These are phyloP conservation scores for Macrophya annulata DNA, from an alignment of 2,888 invertebrate genomes.

Conservation along the genomic window DNA sequence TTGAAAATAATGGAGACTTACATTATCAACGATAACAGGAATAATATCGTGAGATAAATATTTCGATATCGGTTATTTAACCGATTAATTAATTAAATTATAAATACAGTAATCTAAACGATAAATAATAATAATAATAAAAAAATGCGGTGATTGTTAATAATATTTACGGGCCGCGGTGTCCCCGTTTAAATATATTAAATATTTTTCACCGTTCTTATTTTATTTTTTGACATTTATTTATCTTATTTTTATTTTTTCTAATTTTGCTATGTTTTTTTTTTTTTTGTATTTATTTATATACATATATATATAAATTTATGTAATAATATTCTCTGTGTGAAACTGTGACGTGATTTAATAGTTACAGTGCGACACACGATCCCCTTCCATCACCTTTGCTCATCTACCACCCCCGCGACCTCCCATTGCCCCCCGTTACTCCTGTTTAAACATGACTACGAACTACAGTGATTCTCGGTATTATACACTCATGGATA, in stretches of 20 bases:
- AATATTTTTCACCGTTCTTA: background rate
- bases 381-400: background rate
- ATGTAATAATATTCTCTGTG: too few relatives aligned
- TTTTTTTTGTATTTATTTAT: background rate
- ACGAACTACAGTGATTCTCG: background rate
- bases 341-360: background rate
- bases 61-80: background rate
- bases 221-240: conserved; percentile 8
- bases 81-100: too few relatives aligned
- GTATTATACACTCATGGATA: background rate
- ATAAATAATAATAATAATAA: background rate
- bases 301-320: background rate
- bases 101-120: too few relatives aligned
- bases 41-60: too few relatives aligned
- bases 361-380: conserved; percentile 5
- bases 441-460: conserved; percentile 2
- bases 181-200: background rate
- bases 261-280: background rate
- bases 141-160: conserved; percentile 49
- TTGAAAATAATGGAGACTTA: too few relatives aligned
- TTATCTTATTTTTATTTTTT: background rate
- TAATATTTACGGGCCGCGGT: background rate
- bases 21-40: too few relatives aligned
- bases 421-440: background rate
- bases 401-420: background rate